Conservation (phyloP, 2,797 vertebrate species). For the Oreochromis mossambicus region DNA sequence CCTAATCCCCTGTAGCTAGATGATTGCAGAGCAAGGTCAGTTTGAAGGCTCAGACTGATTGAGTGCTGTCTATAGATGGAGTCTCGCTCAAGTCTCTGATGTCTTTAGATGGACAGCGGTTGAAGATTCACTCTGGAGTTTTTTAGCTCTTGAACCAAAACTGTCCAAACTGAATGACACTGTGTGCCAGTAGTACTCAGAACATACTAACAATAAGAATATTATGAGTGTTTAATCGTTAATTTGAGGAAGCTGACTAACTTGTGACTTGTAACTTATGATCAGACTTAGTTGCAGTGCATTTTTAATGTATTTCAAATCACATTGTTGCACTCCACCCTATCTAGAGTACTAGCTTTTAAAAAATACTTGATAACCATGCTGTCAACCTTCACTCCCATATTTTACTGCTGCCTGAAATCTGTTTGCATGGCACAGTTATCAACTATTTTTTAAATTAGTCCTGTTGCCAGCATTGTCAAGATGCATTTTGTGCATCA, state of each 20-base stretch:
- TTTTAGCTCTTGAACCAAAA: slow-evolving; percentile 55
- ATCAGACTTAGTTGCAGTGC: neutral
- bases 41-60: slow-evolving; percentile 74
- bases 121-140: slow-evolving; percentile 63
- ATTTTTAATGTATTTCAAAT: neutral
- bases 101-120: slow-evolving; percentile 69
- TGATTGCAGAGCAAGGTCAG: slow-evolving; percentile 78
- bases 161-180: slow-evolving; percentile 51
- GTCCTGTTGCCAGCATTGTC: slow-evolving; percentile 36
- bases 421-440: slow-evolving; percentile 31
- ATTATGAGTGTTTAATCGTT: neutral
- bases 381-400: slow-evolving; percentile 1
- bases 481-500: slow-evolving; percentile 25
- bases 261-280: neutral
- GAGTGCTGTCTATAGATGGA: slow-evolving; percentile 74
- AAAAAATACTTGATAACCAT: slow-evolving; percentile 22
- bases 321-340: neutral
- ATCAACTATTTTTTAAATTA: slow-evolving; percentile 16
- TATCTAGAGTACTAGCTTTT: neutral
- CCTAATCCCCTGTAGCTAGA: slow-evolving; percentile 75
- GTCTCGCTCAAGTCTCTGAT: slow-evolving; percentile 59
- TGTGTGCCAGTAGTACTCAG: slow-evolving; percentile 15
- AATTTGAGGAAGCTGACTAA: neutral
- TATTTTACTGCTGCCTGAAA: slow-evolving; percentile 12
- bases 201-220: neutral